Percentiles rank a stretch among this genome's conserved stretches.
Conservation (phyloP, 2,888 invertebrate genomes). For the Epirrhoe alternata region DNA sequence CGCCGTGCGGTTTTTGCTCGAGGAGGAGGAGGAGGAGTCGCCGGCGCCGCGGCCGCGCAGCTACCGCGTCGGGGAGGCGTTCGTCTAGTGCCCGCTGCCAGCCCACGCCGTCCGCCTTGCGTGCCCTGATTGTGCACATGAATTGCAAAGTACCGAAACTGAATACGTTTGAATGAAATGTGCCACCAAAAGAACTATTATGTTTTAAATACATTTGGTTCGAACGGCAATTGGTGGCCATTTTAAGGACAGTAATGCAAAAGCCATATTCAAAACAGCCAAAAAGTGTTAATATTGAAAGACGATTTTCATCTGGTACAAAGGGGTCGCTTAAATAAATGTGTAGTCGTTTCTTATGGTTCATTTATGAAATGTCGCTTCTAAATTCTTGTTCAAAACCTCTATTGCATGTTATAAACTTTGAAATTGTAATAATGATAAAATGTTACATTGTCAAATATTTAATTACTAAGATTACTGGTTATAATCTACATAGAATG, state of each 20-base stretch:
- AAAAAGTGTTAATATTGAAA: constrained; percentile 18
- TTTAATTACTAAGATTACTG: constrained; percentile 10
- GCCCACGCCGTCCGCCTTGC: neutral
- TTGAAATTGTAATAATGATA: constrained; percentile 5
- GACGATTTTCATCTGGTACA: constrained; percentile 26
- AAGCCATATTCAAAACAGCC: constrained; percentile 16
- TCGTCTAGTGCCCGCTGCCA: constrained; percentile 28
- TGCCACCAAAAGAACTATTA: constrained; percentile 36
- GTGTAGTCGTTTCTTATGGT: constrained; percentile 8
- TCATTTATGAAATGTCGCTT: constrained; percentile 24
- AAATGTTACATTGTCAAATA: constrained; percentile 20
- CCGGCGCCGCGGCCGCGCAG: constrained; percentile 22
- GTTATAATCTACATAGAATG: constrained; percentile 10
- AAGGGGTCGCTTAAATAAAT: constrained; percentile 33
- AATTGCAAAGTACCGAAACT: constrained; percentile 34
- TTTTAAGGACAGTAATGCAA: constrained; percentile 17
- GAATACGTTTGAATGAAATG: constrained; percentile 28
- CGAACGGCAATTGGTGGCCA: constrained; percentile 34
- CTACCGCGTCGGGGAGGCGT: constrained; percentile 40
- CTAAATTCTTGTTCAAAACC: constrained; percentile 26
- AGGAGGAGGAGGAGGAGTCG: constrained; percentile 23
- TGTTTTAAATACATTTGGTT: constrained; percentile 30
- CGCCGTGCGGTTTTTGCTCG: constrained; percentile 25
- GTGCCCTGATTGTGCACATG: constrained; percentile 31
- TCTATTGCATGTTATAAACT: constrained; percentile 23